Base-by-base conservation (phyloP, 2,113 vertebrate species). In the Caranx melampygus region DNA sequence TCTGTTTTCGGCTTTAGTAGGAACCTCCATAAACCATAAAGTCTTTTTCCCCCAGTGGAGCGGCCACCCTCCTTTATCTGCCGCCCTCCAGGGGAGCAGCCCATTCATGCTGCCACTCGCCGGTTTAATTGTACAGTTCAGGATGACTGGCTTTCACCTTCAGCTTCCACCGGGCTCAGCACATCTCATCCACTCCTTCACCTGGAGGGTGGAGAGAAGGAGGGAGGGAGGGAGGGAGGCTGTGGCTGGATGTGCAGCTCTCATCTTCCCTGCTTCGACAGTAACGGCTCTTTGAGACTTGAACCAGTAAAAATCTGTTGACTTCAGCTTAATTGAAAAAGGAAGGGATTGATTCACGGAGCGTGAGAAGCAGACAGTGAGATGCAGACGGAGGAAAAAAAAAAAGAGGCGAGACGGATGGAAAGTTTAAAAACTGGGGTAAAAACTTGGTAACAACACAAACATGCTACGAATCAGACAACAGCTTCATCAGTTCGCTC, bases 41-140 rank as follows among this genome's bases (percentile, higher is more conserved):
- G 71, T 72, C 78, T 45, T 74, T 78, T 60, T 26, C 26, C 73
- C n/a, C 73, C 78, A 54, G 42, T 1, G 3, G 79, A 67, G 81
- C 49, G 40, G 80, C 71, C 66, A 60, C 72, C 61, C 79, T 62
- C 44, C 72, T 89, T 94, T 93, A 94, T 94, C 92, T 88, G 72
- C 86, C 67, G 85, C 84, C 82, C 91, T 91, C 89, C 85, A 89
- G 90, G 85, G 92, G 83, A 87, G 85, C 63, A 31, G 75, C 84
- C 82, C 88, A 85, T 93, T 92, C 92, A 88, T 58, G 63, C 87
- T 80, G 85, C 78, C 81, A 67, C 86, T 67, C 87, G 67, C 81
- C 91, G 87, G 93, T 93, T 95, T 95, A 95, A 95, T 93, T 95
- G 92, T 91, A 82, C 89, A 87, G 93, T 94, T 94, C 84, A 74